phyloP scores from a whole-genome alignment of 2,113 vertebrate species.

The Semnornis frantzii region DNA sequence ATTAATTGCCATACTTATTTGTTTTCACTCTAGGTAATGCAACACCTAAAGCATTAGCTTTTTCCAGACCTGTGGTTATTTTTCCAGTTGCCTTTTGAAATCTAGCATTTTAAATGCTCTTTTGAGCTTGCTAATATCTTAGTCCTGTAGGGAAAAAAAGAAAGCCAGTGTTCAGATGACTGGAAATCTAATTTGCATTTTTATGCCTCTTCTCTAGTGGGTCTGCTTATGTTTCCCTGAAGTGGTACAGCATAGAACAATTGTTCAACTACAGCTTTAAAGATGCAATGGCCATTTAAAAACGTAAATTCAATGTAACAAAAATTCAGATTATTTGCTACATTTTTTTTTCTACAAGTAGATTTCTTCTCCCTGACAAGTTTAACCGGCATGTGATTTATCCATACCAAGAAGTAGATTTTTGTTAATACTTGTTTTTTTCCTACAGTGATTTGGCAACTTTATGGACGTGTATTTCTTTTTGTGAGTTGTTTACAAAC shows the following conservation, averaged over 20 bases:
- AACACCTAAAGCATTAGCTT: not conserved
- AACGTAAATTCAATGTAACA: not conserved
- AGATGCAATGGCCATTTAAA: not conserved
- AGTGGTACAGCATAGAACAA: not conserved
- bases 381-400: not conserved
- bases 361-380: not conserved
- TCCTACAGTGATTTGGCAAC: not conserved
- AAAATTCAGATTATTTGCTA: not conserved
- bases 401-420: not conserved
- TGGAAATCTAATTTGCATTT: slow-evolving; percentile 39
- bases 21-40: not conserved
- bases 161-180: not conserved
- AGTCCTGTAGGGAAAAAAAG: not conserved
- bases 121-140: not conserved
- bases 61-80: not conserved
- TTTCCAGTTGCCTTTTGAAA: not conserved
- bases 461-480: not conserved
- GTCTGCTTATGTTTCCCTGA: slow-evolving; percentile 32
- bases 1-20: not conserved
- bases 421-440: not conserved
- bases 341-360: not conserved
- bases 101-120: not conserved
- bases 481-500: not conserved
- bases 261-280: slow-evolving; percentile 4
- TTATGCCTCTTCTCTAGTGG: not conserved